Conservation (phyloP, 2,888 invertebrate genomes). For the Drepana falcataria region DNA sequence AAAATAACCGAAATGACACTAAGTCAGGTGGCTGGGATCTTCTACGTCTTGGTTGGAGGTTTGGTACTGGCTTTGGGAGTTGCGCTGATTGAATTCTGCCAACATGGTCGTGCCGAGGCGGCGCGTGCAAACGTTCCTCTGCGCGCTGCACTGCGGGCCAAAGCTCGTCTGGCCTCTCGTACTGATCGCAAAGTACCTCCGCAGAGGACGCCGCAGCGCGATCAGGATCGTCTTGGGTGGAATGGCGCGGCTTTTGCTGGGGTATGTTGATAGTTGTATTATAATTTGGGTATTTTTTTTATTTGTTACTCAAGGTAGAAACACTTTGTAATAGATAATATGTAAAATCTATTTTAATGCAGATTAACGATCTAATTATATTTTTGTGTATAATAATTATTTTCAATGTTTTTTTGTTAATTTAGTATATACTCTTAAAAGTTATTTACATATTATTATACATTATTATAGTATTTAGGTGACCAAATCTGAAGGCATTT, state of each 20-base stretch:
- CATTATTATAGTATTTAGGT: too few relatives aligned
- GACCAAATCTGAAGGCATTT: too few relatives aligned
- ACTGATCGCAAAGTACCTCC: slow-evolving; percentile 34
- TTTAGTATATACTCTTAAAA: too few relatives aligned
- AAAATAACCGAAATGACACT: slow-evolving; percentile 90
- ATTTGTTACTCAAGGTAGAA: too few relatives aligned
- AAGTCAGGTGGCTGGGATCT: slow-evolving; percentile 97
- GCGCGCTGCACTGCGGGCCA: slow-evolving; percentile 90
- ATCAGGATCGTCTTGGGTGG: slow-evolving; percentile 69
- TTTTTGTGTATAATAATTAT: too few relatives aligned
- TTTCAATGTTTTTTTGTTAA: too few relatives aligned
- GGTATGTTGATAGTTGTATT: slow-evolving; percentile 37
- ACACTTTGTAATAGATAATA: too few relatives aligned
- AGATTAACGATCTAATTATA: too few relatives aligned
- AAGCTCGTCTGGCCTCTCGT: slow-evolving; percentile 78
- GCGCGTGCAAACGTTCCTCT: slow-evolving; percentile 88
- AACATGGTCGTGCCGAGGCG: slow-evolving; percentile 88
- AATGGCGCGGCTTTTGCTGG: slow-evolving; percentile 69
- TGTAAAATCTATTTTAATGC: too few relatives aligned
- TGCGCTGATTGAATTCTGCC: slow-evolving; percentile 96
- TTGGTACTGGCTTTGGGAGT: slow-evolving; percentile 92
- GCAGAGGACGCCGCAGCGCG: slow-evolving; percentile 45
- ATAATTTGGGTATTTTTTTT: too few relatives aligned
- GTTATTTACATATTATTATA: too few relatives aligned
- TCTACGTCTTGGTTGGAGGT: slow-evolving; percentile 97